phyloP scores from a whole-genome alignment of 1,140 invertebrate genomes.

The Drosophila simulans region DNA sequence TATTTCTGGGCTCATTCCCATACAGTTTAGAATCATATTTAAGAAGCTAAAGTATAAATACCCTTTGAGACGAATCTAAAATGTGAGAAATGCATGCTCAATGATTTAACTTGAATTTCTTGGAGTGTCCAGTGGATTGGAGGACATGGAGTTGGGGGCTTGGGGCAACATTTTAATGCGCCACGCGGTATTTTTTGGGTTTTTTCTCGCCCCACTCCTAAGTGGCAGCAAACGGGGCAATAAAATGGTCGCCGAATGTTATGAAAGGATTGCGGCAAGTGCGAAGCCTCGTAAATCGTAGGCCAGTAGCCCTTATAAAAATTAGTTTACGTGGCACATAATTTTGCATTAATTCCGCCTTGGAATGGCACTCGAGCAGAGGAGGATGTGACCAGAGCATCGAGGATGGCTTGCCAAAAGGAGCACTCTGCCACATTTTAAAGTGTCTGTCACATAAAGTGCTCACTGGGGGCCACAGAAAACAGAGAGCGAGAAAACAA shows the following conservation, averaged over 20 bases:
- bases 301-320: constrained; percentile 55
- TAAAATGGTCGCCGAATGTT: constrained; percentile 75
- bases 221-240: constrained; percentile 70
- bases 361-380: constrained; percentile 40
- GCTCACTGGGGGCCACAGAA: constrained; percentile 29
- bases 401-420: constrained; percentile 46
- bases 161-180: constrained; percentile 73
- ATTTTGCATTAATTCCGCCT: constrained; percentile 78
- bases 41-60: no score
- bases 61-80: not conserved
- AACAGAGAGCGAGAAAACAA: constrained; percentile 49
- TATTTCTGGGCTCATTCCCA: not conserved
- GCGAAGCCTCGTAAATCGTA: constrained; percentile 69
- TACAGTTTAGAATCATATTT: no score
- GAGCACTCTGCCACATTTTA: constrained; percentile 76
- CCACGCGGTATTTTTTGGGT: constrained; percentile 50
- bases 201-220: constrained; percentile 38
- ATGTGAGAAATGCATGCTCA: not conserved
- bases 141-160: not conserved
- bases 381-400: constrained; percentile 13
- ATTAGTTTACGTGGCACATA: constrained; percentile 79
- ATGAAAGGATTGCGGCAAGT: constrained; percentile 75
- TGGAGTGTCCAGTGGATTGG: not conserved
- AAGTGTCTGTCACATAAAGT: constrained; percentile 78
- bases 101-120: not conserved